Conservation (phyloP, 2,888 invertebrate genomes). For the Gastrophysa polygoni region DNA sequence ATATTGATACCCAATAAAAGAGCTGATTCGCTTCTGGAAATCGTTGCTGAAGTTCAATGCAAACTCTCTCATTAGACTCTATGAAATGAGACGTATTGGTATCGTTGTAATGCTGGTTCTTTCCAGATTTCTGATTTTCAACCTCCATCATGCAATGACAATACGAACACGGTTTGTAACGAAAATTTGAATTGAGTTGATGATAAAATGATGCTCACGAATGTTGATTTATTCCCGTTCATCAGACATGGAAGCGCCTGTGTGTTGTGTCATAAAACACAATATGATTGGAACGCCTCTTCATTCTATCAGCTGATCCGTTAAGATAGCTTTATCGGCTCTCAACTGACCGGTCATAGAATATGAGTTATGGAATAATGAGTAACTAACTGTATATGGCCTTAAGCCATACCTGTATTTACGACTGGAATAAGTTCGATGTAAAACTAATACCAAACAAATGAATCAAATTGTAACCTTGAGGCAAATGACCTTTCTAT, state of each 20-base stretch:
- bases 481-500: background rate
- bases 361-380: constrained; percentile 17
- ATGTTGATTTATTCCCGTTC: too few relatives aligned
- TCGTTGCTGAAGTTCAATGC: too few relatives aligned
- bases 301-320: background rate
- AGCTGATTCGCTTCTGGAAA: too few relatives aligned
- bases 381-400: constrained; percentile 2
- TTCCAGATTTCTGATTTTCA: too few relatives aligned
- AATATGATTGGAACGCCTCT: background rate
- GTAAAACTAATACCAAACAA: constrained; percentile 11
- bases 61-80: too few relatives aligned
- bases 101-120: too few relatives aligned
- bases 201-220: too few relatives aligned
- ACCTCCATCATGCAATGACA: too few relatives aligned
- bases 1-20: too few relatives aligned
- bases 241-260: background rate
- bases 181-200: too few relatives aligned
- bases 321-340: background rate
- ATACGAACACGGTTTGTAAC: too few relatives aligned
- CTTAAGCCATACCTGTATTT: background rate
- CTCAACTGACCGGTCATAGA: background rate
- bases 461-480: constrained; percentile 10
- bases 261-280: background rate
- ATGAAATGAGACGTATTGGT: too few relatives aligned
- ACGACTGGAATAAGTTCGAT: constrained; percentile 5